Percentiles rank a stretch among this genome's conserved stretches.
phyloP scores from a whole-genome alignment of 2,888 invertebrate genomes.

The Trichopoda pennipes region DNA sequence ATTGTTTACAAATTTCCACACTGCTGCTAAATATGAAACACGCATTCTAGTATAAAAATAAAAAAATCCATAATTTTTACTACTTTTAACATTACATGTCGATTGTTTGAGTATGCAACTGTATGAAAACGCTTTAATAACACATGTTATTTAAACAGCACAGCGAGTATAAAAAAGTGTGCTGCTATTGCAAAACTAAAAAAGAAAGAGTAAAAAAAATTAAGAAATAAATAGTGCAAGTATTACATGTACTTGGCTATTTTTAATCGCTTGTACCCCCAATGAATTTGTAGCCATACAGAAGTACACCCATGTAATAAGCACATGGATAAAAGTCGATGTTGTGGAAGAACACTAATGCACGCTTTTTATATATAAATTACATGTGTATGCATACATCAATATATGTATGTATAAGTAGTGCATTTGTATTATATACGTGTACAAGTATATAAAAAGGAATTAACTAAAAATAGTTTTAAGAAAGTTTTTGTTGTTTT shows the following conservation, averaged over 20 bases:
- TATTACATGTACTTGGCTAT: constrained; percentile 51
- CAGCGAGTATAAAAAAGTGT: constrained; percentile 21
- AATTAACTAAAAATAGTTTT: constrained; percentile 16
- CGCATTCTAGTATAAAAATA: background rate
- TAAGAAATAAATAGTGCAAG: constrained; percentile 21
- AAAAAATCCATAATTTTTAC: background rate
- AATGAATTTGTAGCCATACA: constrained; percentile 40
- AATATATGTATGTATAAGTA: no score
- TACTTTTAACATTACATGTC: background rate
- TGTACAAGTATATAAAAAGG: background rate
- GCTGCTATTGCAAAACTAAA: constrained; percentile 20
- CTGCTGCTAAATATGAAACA: background rate
- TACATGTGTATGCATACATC: constrained; percentile 11
- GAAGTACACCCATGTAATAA: no score
- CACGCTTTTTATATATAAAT: constrained; percentile 46
- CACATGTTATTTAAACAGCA: constrained; percentile 43
- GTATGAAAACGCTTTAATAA: constrained; percentile 11
- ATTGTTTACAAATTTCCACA: background rate
- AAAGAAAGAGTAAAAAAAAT: background rate
- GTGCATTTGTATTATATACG: background rate
- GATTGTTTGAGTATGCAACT: background rate
- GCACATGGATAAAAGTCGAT: background rate
- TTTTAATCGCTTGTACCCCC: constrained; percentile 56
- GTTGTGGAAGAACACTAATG: constrained; percentile 33
- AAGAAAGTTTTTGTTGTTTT: constrained; percentile 3